Evolutionary conservation across 2,797 vertebrate species (phyloP).

Genomic region (Intellagama lesueurii): DNA sequence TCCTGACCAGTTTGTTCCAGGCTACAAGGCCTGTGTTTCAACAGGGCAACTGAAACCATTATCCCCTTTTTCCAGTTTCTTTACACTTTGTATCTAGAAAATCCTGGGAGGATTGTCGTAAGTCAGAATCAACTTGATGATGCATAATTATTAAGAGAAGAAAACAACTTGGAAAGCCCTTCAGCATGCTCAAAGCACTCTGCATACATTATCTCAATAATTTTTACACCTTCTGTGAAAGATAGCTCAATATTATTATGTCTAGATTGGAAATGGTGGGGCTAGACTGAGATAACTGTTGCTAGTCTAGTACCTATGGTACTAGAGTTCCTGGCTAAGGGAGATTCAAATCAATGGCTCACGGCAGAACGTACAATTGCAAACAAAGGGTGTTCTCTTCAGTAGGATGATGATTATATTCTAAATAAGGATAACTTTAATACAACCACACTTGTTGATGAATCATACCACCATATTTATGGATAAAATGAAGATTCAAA

Average conservation of each 20-base stretch:
- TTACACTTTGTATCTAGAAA: too few species aligned
- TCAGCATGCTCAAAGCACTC: background rate
- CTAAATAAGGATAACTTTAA: background rate
- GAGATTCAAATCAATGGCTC: background rate
- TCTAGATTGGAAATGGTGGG: background rate
- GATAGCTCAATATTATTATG: background rate
- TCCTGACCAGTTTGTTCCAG: too few species aligned
- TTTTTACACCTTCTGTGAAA: background rate
- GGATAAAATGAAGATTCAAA: background rate
- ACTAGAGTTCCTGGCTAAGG: background rate
- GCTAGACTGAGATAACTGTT: too few species aligned
- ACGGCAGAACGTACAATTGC: background rate
- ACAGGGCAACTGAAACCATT: too few species aligned
- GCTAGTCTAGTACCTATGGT: background rate
- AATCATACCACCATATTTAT: background rate
- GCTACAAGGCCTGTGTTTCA: too few species aligned
- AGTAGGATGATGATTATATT: background rate
- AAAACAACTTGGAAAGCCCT: too few species aligned
- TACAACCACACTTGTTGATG: too few species aligned
- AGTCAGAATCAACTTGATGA: too few species aligned
- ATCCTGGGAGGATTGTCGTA: too few species aligned
- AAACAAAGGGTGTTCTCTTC: background rate
- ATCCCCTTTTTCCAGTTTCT: too few species aligned
- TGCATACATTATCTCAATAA: background rate
- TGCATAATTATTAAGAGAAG: background rate